A percentile compares a stretch with the other conserved stretches of the same genome.
These are phyloP conservation scores for Rhizoglyphus robini DNA, from an alignment of 1,140 invertebrate genomes.

Conservation along the genomic window DNA sequence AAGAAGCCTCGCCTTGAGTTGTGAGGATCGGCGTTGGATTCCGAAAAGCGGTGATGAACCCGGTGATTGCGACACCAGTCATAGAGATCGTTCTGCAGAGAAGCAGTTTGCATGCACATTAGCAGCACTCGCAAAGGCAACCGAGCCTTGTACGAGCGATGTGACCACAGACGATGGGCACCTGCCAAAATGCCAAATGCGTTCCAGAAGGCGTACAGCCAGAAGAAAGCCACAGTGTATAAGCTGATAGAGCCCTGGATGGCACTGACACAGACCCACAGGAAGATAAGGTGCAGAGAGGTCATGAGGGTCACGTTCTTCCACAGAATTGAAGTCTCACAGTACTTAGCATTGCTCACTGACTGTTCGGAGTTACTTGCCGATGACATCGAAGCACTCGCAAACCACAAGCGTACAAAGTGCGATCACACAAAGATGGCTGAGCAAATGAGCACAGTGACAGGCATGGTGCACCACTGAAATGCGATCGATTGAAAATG, in stretches of 20 bases:
- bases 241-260: not conserved
- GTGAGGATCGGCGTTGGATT: constrained; percentile 66
- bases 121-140: too few relatives aligned
- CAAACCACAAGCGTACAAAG: too few relatives aligned
- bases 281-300: not conserved
- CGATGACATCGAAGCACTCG: too few relatives aligned
- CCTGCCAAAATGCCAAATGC: constrained; percentile 70
- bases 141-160: too few relatives aligned
- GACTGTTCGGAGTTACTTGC: too few relatives aligned
- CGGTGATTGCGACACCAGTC: constrained; percentile 75
- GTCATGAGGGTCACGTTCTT: not conserved
- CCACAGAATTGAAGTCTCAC: not conserved
- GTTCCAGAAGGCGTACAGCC: not conserved
- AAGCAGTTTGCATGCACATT: too few relatives aligned
- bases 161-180: too few relatives aligned
- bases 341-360: too few relatives aligned
- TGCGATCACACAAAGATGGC: too few relatives aligned
- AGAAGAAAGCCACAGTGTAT: not conserved
- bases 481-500: too few relatives aligned
- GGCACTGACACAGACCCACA: not conserved
- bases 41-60: constrained; percentile 64
- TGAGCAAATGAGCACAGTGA: too few relatives aligned
- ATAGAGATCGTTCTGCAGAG: constrained; percentile 63
- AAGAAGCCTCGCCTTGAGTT: constrained; percentile 62
- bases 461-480: too few relatives aligned